phyloP scores from a whole-genome alignment of 1,140 invertebrate species.

The Bombus huntii region DNA sequence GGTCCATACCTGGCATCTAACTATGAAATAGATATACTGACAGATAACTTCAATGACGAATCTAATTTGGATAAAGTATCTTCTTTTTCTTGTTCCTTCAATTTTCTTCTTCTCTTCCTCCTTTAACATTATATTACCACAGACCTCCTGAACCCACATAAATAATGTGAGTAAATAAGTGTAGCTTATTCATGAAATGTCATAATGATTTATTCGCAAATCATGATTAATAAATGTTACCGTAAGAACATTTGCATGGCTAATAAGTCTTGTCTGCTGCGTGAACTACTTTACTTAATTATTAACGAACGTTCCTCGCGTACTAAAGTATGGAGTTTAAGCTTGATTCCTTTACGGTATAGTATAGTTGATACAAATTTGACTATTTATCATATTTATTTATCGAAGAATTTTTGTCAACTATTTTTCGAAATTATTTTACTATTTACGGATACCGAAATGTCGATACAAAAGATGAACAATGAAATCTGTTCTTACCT shows the following conservation, averaged over 20 bases:
- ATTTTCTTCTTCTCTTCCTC: not conserved
- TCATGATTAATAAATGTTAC: not conserved
- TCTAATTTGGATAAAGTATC: not conserved
- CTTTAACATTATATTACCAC: not conserved
- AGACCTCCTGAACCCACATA: not conserved
- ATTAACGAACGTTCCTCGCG: not conserved
- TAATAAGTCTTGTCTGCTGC: not conserved
- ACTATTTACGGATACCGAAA: too few relatives aligned
- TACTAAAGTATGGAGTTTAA: not conserved
- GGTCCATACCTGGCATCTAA: too few relatives aligned
- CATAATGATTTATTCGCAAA: not conserved
- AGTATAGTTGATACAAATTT: too few relatives aligned
- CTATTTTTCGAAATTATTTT: too few relatives aligned
- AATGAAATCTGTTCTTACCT: constrained; percentile 76
- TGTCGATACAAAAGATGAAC: not conserved
- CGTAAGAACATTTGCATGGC: not conserved
- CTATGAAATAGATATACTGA: not conserved
- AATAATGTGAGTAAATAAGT: not conserved
- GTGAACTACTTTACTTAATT: not conserved
- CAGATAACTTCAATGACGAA: not conserved
- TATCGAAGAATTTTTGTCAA: too few relatives aligned
- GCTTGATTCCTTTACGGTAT: too few relatives aligned
- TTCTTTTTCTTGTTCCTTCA: not conserved
- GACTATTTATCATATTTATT: too few relatives aligned
- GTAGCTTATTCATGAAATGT: not conserved